phyloP scores from a whole-genome alignment of 1,140 invertebrate genomes.

The Paracyclopina nana region DNA sequence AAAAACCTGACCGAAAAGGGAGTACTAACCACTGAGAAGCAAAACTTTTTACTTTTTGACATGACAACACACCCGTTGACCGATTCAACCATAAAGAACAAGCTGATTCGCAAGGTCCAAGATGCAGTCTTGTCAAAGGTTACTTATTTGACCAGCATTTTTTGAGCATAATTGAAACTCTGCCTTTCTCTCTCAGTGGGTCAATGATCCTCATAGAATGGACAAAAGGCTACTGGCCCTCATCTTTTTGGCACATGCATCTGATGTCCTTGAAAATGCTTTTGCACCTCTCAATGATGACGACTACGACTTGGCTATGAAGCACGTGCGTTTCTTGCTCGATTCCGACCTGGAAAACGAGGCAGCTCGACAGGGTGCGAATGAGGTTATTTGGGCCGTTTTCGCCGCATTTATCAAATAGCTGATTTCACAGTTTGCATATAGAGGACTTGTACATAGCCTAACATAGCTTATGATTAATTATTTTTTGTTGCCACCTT shows the following conservation, averaged over 20 bases:
- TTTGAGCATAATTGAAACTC: no score
- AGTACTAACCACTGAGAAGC: conserved; percentile 98
- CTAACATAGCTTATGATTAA: no score
- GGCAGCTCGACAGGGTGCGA: conserved; percentile 57
- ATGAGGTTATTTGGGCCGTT: conserved; percentile 93
- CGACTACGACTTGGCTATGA: conserved; percentile 72
- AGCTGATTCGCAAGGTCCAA: conserved; percentile 95
- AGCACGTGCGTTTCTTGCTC: conserved; percentile 46
- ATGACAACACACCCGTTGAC: conserved; percentile 99
- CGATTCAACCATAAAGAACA: conserved; percentile 83
- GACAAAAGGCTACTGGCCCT: conserved; percentile 79
- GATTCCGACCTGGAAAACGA: conserved; percentile 93
- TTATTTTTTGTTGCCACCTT: no score
- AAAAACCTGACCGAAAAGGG: conserved; percentile 99
- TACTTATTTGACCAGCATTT: no score
- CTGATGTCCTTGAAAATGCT: conserved; percentile 98
- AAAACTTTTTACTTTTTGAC: conserved; percentile 98
- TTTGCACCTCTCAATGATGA: conserved; percentile 94
- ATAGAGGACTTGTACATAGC: no score
- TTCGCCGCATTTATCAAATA: conserved; percentile 96
- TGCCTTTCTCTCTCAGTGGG: no score
- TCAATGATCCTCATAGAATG: conserved; percentile 93
- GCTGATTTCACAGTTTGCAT: no score
- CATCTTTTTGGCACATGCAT: conserved; percentile 86
- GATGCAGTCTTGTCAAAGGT: conserved; percentile 83